Evolutionary conservation across 2,797 vertebrate genomes (phyloP).

Genomic region (Tapirus indicus): DNA sequence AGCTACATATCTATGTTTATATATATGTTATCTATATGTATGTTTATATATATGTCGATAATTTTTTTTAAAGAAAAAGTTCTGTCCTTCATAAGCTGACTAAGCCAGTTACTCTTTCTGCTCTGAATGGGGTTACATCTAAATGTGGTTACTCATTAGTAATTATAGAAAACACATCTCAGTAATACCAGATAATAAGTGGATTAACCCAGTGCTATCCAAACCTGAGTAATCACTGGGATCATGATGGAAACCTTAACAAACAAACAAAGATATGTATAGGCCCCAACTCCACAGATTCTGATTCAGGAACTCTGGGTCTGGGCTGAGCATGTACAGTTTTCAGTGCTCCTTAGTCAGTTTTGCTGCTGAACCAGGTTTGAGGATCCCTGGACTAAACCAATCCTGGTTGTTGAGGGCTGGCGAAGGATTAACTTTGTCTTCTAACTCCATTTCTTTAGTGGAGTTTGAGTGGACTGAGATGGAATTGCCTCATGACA

Average conservation of each 20-base stretch:
- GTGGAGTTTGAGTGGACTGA: not conserved
- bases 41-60: not conserved
- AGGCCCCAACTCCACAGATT: not conserved
- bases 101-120: not conserved
- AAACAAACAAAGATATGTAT: not conserved
- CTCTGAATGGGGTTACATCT: not conserved
- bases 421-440: not conserved
- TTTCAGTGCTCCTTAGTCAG: not conserved
- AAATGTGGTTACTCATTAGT: not conserved
- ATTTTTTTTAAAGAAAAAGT: conserved; percentile 38
- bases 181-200: conserved; percentile 11
- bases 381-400: not conserved
- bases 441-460: not conserved
- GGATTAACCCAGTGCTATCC: not conserved
- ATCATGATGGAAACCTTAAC: conserved; percentile 16
- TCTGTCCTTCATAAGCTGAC: conserved; percentile 13
- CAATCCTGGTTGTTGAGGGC: not conserved
- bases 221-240: conserved; percentile 24
- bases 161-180: conserved; percentile 41
- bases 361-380: not conserved
- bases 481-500: not conserved
- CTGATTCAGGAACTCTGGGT: not conserved
- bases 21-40: too few species aligned
- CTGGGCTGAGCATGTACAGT: not conserved
- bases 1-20: too few species aligned